Base-by-base conservation (phyloP, 2,888 invertebrate species). In the Thera britannica region DNA sequence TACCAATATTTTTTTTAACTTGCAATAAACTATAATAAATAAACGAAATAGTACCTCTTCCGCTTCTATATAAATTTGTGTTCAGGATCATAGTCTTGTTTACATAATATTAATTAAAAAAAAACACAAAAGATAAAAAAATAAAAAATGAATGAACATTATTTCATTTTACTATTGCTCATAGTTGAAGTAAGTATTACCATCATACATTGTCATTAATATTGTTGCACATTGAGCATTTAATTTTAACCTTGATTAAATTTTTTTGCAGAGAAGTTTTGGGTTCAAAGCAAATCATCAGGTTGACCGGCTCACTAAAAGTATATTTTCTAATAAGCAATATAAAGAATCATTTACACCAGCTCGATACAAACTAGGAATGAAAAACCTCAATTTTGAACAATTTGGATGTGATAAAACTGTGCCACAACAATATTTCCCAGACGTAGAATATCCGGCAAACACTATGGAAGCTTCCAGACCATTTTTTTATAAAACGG, bases 401-500 rank as follows among this genome's bases (percentile, higher is more conserved):
- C 76, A 73, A 44, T 58, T 72, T 38, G 57, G 36, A 1, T 23
- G 62, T 7, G 62, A 55, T 5, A 70, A 73, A 46, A 72, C 67
- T 56, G 48, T 71, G n/a, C 62, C 71, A 38, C 58, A 72, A 41
- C 77, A 78, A 65, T 80, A 73, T 69, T 86, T 86, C 56, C 87
- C 86, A 2, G 78, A 77, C 38, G 76, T 84, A 0, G 85, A 86
- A 72, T 86, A 80, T 63, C 86, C 86, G 12, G 75, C 74, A 35
- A 81, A 79, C 68, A 76, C 86, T 54, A 69, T 85, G 64, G 88
- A 89, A 11, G 70, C 82, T n/a, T 73, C 78, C 2, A 83, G 82
- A 68, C 89, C 88, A 11, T 90, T 83, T 72, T 90, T 83, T 71
- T 81, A 78, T n/a, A 82, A 75, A 65, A 65, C 77, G 2, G 70